Evolutionary conservation across 2,797 vertebrate genomes (phyloP).

Genomic region (Rhinoraja longicauda): DNA sequence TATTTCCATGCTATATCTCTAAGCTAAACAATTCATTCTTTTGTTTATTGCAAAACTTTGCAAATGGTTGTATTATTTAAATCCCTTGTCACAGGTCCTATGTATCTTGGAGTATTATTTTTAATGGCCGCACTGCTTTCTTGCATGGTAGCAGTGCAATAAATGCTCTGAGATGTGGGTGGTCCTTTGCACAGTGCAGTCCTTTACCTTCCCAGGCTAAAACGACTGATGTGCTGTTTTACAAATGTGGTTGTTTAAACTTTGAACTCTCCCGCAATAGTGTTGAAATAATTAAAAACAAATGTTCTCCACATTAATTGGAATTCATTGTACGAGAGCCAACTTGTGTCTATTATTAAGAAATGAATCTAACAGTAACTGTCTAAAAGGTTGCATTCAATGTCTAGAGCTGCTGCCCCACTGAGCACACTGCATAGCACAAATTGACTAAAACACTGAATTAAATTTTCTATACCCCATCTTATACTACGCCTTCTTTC

Average conservation of each 20-base stretch:
- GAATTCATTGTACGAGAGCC: not conserved
- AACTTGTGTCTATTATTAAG: not conserved
- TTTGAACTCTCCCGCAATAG: not conserved
- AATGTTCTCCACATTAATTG: not conserved
- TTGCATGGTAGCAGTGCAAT: not conserved
- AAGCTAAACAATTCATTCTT: too few relatives aligned
- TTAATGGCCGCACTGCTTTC: not conserved
- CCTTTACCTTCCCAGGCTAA: not conserved
- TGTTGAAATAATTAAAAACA: not conserved
- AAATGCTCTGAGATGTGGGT: not conserved
- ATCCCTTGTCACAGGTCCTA: not conserved
- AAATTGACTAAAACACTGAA: not conserved
- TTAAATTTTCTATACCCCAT: not conserved
- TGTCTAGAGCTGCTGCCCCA: not conserved
- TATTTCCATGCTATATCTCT: too few relatives aligned
- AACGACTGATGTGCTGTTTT: not conserved
- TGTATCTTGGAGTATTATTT: not conserved
- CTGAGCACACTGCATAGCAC: not conserved
- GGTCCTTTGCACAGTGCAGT: not conserved
- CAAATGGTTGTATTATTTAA: not conserved
- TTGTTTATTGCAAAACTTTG: not conserved
- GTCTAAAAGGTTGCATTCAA: not conserved
- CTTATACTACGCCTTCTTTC: not conserved
- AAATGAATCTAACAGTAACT: not conserved
- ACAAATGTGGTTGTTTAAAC: not conserved